A percentile compares a stretch with the other conserved stretches of the same genome.
phyloP scores from a whole-genome alignment of 2,113 vertebrate species.

The Noctilio leporinus region DNA sequence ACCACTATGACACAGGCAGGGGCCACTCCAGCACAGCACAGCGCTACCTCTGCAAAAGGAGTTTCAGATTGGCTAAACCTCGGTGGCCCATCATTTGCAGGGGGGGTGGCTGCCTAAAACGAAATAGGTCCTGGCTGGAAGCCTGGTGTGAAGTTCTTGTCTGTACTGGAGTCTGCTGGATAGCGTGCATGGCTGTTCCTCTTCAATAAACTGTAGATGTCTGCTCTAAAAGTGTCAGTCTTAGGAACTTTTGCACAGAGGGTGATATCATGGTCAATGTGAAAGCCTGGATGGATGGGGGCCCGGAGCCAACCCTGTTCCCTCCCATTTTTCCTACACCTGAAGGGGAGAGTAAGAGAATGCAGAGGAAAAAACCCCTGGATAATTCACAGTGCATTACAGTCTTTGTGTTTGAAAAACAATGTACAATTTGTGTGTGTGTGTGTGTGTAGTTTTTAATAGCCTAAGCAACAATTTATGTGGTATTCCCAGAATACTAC shows the following conservation, averaged over 20 bases:
- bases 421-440: neutral
- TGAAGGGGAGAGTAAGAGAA: neutral
- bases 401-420: neutral
- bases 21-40: neutral
- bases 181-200: neutral
- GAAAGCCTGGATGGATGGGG: neutral
- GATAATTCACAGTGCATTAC: neutral
- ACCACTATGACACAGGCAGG: neutral
- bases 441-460: neutral
- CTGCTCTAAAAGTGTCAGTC: neutral
- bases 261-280: neutral
- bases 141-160: neutral
- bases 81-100: neutral
- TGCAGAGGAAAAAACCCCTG: neutral
- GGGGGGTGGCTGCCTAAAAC: neutral
- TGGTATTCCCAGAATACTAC: neutral
- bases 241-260: neutral
- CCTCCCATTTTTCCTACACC: neutral
- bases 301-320: neutral
- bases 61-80: neutral
- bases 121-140: neutral
- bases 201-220: neutral
- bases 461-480: neutral
- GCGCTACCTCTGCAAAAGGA: neutral
- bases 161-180: neutral